phyloP scores from a whole-genome alignment of 2,113 vertebrate species.

The Leucoraja erinaceus region DNA sequence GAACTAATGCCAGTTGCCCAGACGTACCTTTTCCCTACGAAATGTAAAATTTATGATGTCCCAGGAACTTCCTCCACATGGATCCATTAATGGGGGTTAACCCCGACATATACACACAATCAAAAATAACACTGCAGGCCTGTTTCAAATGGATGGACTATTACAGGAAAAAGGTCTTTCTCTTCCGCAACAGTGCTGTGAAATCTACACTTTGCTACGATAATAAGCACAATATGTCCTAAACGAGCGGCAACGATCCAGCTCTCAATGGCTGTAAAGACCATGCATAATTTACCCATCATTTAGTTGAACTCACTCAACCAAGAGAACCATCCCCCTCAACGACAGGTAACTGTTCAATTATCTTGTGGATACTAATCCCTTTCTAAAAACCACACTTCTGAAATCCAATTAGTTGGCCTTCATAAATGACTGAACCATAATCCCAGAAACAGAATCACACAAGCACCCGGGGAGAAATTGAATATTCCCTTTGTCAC shows the following conservation, averaged over 20 bases:
- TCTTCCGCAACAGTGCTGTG: not conserved
- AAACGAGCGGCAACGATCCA: not conserved
- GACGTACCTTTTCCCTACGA: too few species aligned
- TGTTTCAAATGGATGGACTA: not conserved
- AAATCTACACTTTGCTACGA: not conserved
- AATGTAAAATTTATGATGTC: too few species aligned
- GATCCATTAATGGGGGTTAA: not conserved
- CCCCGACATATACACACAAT: not conserved
- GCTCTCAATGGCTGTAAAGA: not conserved
- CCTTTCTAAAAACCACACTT: not conserved
- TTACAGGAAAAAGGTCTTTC: not conserved
- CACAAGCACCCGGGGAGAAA: not conserved
- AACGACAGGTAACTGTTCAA: not conserved
- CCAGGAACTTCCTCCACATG: too few species aligned
- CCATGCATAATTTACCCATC: not conserved
- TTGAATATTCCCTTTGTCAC: not conserved
- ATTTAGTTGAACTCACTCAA: not conserved
- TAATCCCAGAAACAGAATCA: not conserved
- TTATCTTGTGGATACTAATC: not conserved
- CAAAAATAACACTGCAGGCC: not conserved
- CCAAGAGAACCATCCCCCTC: not conserved
- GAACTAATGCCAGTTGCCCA: too few species aligned
- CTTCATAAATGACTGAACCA: not conserved
- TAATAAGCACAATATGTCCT: not conserved
- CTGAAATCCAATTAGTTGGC: not conserved